phyloP scores from a whole-genome alignment of 2,797 vertebrate genomes.

The Rhyacichthys aspro region DNA sequence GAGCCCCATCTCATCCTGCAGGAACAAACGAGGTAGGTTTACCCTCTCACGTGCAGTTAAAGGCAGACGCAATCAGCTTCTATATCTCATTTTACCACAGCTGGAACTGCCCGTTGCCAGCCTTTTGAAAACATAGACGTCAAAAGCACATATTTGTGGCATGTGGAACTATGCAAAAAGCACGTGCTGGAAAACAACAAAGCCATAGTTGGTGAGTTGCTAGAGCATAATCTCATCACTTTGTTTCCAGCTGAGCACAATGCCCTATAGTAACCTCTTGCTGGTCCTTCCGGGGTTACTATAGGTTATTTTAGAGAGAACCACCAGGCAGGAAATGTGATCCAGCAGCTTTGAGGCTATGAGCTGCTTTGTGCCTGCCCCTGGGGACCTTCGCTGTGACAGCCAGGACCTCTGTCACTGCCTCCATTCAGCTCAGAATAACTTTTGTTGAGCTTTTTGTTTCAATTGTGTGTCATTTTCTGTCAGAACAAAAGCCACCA shows the following conservation, averaged over 20 bases:
- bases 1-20: slow-evolving; percentile 98
- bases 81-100: not conserved
- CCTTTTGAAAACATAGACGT: not conserved
- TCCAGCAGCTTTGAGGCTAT: slow-evolving; percentile 49
- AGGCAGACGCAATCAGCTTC: not conserved
- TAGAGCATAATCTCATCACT: slow-evolving; percentile 36
- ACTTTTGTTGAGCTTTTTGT: slow-evolving; percentile 48
- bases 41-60: not conserved
- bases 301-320: slow-evolving; percentile 79
- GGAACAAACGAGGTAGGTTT: slow-evolving; percentile 92
- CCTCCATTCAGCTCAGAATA: slow-evolving; percentile 62
- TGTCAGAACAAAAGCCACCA: slow-evolving; percentile 41
- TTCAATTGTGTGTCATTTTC: slow-evolving; percentile 49
- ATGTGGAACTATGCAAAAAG: not conserved
- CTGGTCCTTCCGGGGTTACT: slow-evolving; percentile 84
- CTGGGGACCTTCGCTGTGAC: slow-evolving; percentile 41
- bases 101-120: not conserved
- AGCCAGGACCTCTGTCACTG: slow-evolving; percentile 52
- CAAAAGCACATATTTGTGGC: not conserved
- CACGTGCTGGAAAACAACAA: slow-evolving; percentile 7
- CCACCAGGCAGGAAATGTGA: slow-evolving; percentile 76
- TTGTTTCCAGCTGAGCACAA: slow-evolving; percentile 44
- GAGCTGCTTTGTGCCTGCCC: slow-evolving; percentile 41
- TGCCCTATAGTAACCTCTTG: slow-evolving; percentile 90
- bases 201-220: not conserved